Evolutionary conservation across 2,888 invertebrate species (phyloP), one percentile per base, ranked within the genome.

Genomic region (Saturnia pavonia): DNA sequence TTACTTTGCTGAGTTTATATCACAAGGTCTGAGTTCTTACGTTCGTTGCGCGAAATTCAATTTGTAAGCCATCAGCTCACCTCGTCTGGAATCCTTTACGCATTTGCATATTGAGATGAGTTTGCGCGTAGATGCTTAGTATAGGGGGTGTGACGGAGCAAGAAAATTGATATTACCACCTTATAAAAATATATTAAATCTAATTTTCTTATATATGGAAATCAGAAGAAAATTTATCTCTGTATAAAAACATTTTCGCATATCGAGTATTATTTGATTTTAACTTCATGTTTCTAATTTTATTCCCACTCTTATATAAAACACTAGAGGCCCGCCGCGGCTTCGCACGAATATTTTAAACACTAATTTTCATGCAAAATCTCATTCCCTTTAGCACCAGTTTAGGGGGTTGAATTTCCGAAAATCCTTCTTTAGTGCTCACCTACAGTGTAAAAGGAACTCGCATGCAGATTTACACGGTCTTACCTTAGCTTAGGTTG

Each of bases 61-160:
- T 83, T 83, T 82, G 78, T 78, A 76, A 75, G 76, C 81, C 79
- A 83, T 85, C 84, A 82, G 75, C 75, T 74, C 73, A 78, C 72
- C 70, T 77, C 78, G 77, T 74, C 79, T 77, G 77, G 78, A 80
- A 81, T 77, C 74, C 76, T 74, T 70, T 69, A 73, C 68, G 71
- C 76, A 85, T 85, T 85, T 83, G 82, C 85, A 85, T 85, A 82
- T 78, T 80, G 77, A 84, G 83, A 84, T 84, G 83, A 82, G 82
- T 77, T 83, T 77, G 71, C 74, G 71, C 67, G 42, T 51, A 51
- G 71, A 68, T 68, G 65, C 73, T 71, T 71, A 71, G 69, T 74
- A n/a, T n/a, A 69, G 45, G 57, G 70, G 73, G 71, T 71, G 71
- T 73, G 71, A 76, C 40, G 68, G 54, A 63, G 51, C 9, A 65